These are phyloP conservation scores for Eupithecia vulgata DNA, from an alignment of 2,888 invertebrate genomes.

Conservation along the genomic window DNA sequence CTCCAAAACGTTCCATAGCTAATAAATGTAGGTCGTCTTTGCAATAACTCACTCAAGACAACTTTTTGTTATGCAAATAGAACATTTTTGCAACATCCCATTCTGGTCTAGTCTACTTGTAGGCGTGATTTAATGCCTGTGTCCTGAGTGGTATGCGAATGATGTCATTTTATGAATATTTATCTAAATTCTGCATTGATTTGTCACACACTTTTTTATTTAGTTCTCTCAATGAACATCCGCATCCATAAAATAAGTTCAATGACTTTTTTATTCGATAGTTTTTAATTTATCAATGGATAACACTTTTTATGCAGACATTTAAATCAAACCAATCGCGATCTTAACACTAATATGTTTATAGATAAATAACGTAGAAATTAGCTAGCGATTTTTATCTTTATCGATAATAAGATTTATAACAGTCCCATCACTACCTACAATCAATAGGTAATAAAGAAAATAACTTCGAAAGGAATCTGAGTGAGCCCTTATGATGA, in stretches of 20 bases:
- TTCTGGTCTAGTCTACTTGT: slow-evolving; percentile 45
- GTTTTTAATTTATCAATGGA: slow-evolving; percentile 8
- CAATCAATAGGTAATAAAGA: neutral
- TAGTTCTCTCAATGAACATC: slow-evolving; percentile 31
- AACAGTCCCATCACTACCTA: neutral
- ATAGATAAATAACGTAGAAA: neutral
- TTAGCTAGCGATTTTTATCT: neutral
- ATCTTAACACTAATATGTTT: neutral
- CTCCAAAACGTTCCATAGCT: neutral
- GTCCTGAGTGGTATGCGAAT: slow-evolving; percentile 49
- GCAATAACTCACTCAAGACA: slow-evolving; percentile 10
- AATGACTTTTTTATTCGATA: slow-evolving; percentile 19
- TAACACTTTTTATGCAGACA: neutral
- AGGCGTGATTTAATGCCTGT: slow-evolving; percentile 54
- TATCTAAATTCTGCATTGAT: slow-evolving; percentile 33
- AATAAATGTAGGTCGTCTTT: neutral
- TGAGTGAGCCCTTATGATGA: neutral
- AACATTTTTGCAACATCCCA: slow-evolving; percentile 61
- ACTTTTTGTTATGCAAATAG: slow-evolving; percentile 61
- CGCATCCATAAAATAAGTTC: slow-evolving; percentile 31
- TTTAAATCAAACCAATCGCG: neutral
- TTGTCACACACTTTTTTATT: slow-evolving; percentile 26
- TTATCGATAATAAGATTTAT: neutral
- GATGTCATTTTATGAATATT: slow-evolving; percentile 46
- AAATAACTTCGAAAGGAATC: neutral